These are phyloP conservation scores for Bimastos eiseni DNA, from an alignment of 2,888 invertebrate genomes.

Conservation along the genomic window DNA sequence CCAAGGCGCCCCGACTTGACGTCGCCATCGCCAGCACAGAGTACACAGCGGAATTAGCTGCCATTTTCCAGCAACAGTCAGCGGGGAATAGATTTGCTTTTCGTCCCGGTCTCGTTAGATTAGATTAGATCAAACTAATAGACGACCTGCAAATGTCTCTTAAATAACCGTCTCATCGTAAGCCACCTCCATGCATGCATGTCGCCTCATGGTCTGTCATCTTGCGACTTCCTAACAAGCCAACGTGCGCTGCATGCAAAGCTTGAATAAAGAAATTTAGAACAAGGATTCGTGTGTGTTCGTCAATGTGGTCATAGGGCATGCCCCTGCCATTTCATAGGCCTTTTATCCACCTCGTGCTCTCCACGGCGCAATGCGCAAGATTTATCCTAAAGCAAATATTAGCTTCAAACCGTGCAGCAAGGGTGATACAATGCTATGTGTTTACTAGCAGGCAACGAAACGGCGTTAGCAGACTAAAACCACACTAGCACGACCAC, in stretches of 20 bases:
- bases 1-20: background rate
- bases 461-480: background rate
- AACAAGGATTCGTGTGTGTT: background rate
- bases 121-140: constrained; percentile 13
- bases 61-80: background rate
- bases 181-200: background rate
- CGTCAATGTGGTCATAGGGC: background rate
- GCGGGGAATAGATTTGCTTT: background rate
- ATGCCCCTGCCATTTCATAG: background rate
- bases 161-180: background rate
- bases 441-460: background rate
- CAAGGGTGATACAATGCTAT: background rate
- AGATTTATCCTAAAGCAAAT: background rate
- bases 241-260: background rate
- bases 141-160: background rate
- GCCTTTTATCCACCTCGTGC: background rate
- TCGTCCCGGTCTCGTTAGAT: background rate
- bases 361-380: background rate
- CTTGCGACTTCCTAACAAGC: background rate
- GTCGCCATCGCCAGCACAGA: background rate
- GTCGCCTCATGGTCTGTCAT: background rate
- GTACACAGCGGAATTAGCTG: background rate
- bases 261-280: background rate
- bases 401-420: background rate
- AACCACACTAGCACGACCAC: background rate